Evolutionary conservation across 2,888 invertebrate genomes (phyloP).

Genomic region (Sylvicola cinctus): DNA sequence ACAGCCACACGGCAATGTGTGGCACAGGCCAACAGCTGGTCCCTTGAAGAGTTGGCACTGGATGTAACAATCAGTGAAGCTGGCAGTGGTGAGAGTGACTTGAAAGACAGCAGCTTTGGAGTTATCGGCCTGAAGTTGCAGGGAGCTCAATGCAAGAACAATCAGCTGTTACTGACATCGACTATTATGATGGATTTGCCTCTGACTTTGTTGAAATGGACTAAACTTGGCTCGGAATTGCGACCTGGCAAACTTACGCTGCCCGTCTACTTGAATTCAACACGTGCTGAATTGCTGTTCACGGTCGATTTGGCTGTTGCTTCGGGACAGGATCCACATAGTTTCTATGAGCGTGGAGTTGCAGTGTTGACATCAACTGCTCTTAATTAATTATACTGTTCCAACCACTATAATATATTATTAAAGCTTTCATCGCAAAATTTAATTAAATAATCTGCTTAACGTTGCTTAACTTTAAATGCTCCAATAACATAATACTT

Average conservation of each 20-base stretch:
- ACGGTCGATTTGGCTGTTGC: conserved; percentile 86
- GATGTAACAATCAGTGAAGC: conserved; percentile 40
- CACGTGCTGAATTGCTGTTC: conserved; percentile 83
- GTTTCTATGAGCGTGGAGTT: conserved; percentile 96
- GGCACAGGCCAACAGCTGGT: conserved; percentile 91
- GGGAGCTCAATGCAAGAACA: conserved; percentile 85
- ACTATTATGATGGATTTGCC: conserved; percentile 91
- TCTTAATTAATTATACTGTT: conserved; percentile 46
- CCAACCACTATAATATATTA: no score
- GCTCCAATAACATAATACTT: no score
- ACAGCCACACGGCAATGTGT: conserved; percentile 98
- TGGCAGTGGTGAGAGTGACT: conserved; percentile 31
- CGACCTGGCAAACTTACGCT: conserved; percentile 54
- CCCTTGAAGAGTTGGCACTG: conserved; percentile 75
- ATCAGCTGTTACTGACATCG: conserved; percentile 74
- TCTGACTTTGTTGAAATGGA: conserved; percentile 76
- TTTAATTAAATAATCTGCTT: no score
- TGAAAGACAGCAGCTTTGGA: conserved; percentile 42
- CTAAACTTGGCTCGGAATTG: conserved; percentile 32
- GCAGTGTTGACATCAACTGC: conserved; percentile 87
- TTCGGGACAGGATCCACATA: conserved; percentile 77
- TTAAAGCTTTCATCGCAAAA: not conserved
- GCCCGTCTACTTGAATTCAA: conserved; percentile 94
- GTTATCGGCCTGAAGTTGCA: conserved; percentile 79
- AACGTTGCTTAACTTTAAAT: no score